These are phyloP conservation scores for Heterodera filipjevi DNA, from an alignment of 2,888 invertebrate species.

Conservation along the genomic window DNA sequence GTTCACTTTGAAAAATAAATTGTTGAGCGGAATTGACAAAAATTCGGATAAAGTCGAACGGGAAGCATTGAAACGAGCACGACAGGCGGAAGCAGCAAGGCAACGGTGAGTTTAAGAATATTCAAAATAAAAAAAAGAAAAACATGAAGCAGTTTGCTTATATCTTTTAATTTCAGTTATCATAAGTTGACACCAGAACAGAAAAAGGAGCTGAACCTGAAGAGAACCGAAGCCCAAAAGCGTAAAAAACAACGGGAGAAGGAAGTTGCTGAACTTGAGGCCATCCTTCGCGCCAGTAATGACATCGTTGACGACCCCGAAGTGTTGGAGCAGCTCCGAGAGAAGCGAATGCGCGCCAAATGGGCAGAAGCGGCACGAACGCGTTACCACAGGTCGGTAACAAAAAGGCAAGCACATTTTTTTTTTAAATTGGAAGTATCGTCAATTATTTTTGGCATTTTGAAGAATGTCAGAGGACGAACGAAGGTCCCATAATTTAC, in stretches of 20 bases:
- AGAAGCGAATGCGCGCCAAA: conserved; percentile 62
- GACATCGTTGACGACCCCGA: conserved; percentile 64
- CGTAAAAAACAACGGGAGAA: conserved; percentile 63
- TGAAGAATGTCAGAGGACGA: conserved; percentile 48
- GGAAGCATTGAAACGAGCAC: conserved; percentile 56
- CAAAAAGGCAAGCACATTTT: conserved; percentile 20
- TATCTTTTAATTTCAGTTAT: conserved; percentile 45
- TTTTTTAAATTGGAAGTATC: conserved; percentile 5
- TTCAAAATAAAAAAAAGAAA: no score
- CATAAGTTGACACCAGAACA: conserved; percentile 59
- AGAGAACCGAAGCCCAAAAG: conserved; percentile 62
- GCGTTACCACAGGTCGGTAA: conserved; percentile 54
- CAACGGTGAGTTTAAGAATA: conserved; percentile 33
- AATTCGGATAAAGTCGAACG: conserved; percentile 47
- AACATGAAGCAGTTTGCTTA: no score
- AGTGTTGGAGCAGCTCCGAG: conserved; percentile 61
- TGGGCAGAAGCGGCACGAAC: conserved; percentile 64
- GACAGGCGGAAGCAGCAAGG: conserved; percentile 64
- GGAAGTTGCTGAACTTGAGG: conserved; percentile 62
- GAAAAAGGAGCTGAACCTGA: conserved; percentile 62
- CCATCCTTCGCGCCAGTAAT: conserved; percentile 58
- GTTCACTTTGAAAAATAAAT: conserved; percentile 30
- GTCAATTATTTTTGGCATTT: conserved; percentile 4
- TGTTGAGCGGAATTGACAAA: conserved; percentile 16
- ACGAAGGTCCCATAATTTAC: conserved; percentile 58